Base-by-base conservation (phyloP, 2,888 invertebrate species). In the Acronicta leporina region DNA sequence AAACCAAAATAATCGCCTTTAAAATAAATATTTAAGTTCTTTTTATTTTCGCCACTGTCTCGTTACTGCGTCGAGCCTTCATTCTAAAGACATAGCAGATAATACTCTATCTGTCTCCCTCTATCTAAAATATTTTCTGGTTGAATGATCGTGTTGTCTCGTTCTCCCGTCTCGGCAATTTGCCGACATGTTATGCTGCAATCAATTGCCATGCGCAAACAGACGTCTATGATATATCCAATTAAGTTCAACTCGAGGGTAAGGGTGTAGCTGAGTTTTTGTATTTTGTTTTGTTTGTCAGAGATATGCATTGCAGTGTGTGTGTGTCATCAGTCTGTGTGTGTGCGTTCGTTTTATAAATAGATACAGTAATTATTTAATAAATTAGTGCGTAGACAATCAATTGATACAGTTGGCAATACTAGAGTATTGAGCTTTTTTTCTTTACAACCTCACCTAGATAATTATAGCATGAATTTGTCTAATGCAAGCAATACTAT, bases 181-280 rank as follows among this genome's bases (percentile, higher is more conserved):
- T 92, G 92, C 92, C 88, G 90, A 91, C 88, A 89, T 89, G 92
- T 94, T 93, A 94, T 92, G 91, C 91, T 91, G 94, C 94, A 94
- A 94, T 95, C 94, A 94, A 95, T 95, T 94, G 94, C 87, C 93
- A 91, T 92, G 94, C 92, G 94, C 94, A 94, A 94, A 94, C 94
- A 94, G 92, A 94, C 93, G 92, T 92, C 92, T 94, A 94, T 94
- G 94, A 94, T 94, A 94, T 93, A 94, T 94, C 94, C 94, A 94
- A 94, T 94, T 94, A 94, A 92, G 89, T 88, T 74, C 84, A 71
- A 70, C 73, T 77, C 75, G 71, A 41, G 78, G 13, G 86, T 69
- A 87, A 79, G 66, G 84, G 42, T 43, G 90, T 76, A 85, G 63
- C 74, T 89, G 88, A 70, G 55, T 78, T 83, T 83, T 72, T 61